Base-by-base conservation (phyloP, 2,888 invertebrate genomes). In the Synanthedon tipuliformis region DNA sequence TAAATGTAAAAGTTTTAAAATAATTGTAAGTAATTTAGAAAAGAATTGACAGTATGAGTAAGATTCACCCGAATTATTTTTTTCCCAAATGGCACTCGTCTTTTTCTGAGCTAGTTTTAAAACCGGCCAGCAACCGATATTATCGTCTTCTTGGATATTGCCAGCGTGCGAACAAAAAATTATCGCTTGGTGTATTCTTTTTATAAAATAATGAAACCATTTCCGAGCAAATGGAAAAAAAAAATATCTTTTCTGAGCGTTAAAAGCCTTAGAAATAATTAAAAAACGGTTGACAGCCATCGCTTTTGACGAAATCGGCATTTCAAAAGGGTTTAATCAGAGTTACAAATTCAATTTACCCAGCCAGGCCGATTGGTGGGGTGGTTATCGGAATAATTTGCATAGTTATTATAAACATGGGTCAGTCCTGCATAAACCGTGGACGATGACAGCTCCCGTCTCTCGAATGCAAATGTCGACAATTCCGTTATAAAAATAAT, bases 341-440 rank as follows among this genome's bases (percentile, higher is more conserved):
- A 80, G 81, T 78, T 80, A 83, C 84, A 81, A 85, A 85, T 85
- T 85, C 75, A 86, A 86, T 86, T 83, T 81, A 69, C 75, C 65
- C 70, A 64, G 68, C 66, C 64, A 68, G 69, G 68, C 69, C 69
- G 70, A 75, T 75, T 80, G 34, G 34, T 81, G 79, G 77, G 78
- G 79, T 70, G 69, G 75, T 72, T 81, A 83, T 82, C 76, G 75
- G 78, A 76, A 78, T 78, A 78, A 86, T 86, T 86, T 85, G 85
- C 86, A 86, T 87, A 84, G 81, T 83, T 85, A 85, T 86, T 84
- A 82, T 85, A 83, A 83, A 81, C 85, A 82, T 73, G 81, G 84
- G 81, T 82, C 84, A 82, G 71, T 73, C 75, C 78, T 78, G 82
- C 79, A 80, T 83, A 81, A 83, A 78, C 78, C 73, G 68, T 66